These are phyloP conservation scores for Cardinalis cardinalis DNA, from an alignment of 2,113 vertebrate genomes.

Conservation along the genomic window DNA sequence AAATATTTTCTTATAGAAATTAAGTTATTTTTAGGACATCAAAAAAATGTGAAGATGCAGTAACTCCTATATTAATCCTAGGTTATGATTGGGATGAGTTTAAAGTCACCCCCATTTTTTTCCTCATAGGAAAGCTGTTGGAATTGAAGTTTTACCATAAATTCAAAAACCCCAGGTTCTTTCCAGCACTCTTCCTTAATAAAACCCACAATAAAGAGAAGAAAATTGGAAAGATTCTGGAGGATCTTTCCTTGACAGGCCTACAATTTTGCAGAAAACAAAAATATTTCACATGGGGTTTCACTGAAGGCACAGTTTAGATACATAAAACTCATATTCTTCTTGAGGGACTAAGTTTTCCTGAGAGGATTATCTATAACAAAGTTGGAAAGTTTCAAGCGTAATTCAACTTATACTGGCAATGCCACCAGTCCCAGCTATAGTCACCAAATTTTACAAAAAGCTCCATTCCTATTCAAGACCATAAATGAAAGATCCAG, in stretches of 20 bases:
- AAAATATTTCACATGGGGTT: not conserved
- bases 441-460: not conserved
- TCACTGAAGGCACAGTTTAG: not conserved
- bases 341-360: not conserved
- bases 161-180: fast-evolving
- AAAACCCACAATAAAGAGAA: not conserved
- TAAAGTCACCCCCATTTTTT: not conserved
- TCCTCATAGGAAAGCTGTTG: not conserved
- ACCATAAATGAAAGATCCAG: not conserved
- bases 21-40: not conserved
- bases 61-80: not conserved
- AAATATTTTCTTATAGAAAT: not conserved
- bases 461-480: not conserved
- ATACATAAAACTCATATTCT: not conserved
- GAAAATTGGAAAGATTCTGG: not conserved
- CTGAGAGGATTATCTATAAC: not conserved
- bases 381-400: not conserved
- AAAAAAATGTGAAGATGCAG: not conserved
- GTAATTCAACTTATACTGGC: not conserved
- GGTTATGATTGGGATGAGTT: not conserved
- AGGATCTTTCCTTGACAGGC: not conserved
- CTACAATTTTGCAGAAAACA: not conserved
- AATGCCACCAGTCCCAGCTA: not conserved
- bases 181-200: not conserved
- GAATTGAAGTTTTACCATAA: not conserved